Percentiles rank a stretch among this genome's conserved stretches.
phyloP scores from a whole-genome alignment of 2,888 invertebrate genomes.

The Pycnomerus fuliginosus region DNA sequence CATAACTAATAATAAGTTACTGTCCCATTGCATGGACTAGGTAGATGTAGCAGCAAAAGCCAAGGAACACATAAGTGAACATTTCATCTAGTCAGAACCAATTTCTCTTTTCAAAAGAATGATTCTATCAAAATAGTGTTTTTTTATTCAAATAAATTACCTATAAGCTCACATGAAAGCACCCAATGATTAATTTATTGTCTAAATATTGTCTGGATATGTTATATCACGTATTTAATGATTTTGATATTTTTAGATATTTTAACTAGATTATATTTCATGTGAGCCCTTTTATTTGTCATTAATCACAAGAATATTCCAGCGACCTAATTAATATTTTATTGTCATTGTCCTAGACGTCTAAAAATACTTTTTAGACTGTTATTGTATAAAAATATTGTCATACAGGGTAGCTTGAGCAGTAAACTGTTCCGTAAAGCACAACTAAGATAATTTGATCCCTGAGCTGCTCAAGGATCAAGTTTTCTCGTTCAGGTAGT shows the following conservation, averaged over 20 bases:
- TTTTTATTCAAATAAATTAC: constrained; percentile 25
- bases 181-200: constrained; percentile 40
- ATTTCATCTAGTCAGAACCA: constrained; percentile 24
- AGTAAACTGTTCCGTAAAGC: too few species aligned
- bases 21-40: constrained; percentile 40
- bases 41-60: constrained; percentile 43
- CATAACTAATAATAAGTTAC: constrained; percentile 41
- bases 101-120: constrained; percentile 19
- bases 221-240: constrained; percentile 41
- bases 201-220: constrained; percentile 46
- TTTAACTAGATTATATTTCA: constrained; percentile 26
- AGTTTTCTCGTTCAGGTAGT: too few species aligned
- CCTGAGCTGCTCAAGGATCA: too few species aligned
- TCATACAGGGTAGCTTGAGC: too few species aligned
- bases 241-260: constrained; percentile 28
- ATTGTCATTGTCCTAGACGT: too few species aligned
- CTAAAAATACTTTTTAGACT: too few species aligned
- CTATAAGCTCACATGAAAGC: constrained; percentile 41
- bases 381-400: too few species aligned
- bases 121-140: constrained; percentile 35
- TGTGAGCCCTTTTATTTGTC: constrained; percentile 29
- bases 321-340: background rate
- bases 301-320: constrained; percentile 12
- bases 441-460: too few species aligned
- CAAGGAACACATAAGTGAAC: constrained; percentile 47